Evolutionary conservation across 2,888 invertebrate species (phyloP).

Genomic region (Diplazon laetatorius): DNA sequence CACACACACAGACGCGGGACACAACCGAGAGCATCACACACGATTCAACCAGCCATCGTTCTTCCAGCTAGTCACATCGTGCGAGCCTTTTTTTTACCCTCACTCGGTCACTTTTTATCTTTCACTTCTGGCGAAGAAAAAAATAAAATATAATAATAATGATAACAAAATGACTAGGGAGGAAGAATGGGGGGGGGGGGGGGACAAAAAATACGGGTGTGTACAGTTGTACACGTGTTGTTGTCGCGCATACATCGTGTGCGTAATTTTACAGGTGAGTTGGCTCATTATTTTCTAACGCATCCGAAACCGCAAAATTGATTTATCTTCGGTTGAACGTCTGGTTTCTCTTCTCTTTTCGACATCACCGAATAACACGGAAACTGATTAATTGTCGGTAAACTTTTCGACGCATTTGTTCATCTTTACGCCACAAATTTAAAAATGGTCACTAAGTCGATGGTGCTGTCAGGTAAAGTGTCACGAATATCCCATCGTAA

Average conservation of each 20-base stretch:
- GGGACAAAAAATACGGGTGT: not conserved
- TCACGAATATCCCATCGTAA: too few relatives aligned
- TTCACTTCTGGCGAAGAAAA: constrained; percentile 8
- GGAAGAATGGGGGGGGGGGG: too few relatives aligned
- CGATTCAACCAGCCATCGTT: constrained; percentile 53
- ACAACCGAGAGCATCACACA: too few relatives aligned
- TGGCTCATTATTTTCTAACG: constrained; percentile 17
- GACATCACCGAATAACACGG: not conserved
- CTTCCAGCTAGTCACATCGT: constrained; percentile 36
- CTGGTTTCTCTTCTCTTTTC: too few relatives aligned
- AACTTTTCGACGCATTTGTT: too few relatives aligned
- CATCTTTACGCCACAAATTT: too few relatives aligned
- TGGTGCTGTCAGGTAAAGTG: too few relatives aligned
- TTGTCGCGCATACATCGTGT: constrained; percentile 23
- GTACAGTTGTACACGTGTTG: not conserved
- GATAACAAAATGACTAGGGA: too few relatives aligned
- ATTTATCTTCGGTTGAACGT: too few relatives aligned
- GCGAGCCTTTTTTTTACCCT: constrained; percentile 23
- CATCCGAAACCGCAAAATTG: not conserved
- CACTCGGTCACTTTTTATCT: constrained; percentile 25
- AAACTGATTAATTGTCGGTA: too few relatives aligned
- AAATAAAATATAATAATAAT: not conserved
- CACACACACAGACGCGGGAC: constrained; percentile 13
- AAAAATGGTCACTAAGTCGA: too few relatives aligned
- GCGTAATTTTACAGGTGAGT: constrained; percentile 53